Evolutionary conservation across 1,140 invertebrate genomes (phyloP).

Genomic region (Mya arenaria): DNA sequence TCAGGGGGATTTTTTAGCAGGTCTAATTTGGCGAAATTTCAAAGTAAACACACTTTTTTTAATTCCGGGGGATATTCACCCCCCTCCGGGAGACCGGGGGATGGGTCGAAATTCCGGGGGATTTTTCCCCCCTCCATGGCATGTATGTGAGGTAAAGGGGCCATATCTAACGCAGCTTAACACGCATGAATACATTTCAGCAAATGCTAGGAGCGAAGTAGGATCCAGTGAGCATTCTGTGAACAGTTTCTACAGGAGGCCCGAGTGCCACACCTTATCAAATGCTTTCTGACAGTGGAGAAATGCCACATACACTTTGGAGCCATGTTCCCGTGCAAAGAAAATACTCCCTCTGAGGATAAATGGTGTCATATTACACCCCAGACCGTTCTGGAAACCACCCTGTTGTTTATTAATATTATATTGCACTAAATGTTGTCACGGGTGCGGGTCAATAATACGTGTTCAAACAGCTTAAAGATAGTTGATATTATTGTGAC

Average conservation of each 20-base stretch:
- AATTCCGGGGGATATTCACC: too few relatives aligned
- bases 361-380: not conserved
- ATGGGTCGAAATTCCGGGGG: too few relatives aligned
- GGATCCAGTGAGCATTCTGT: not conserved
- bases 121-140: too few relatives aligned
- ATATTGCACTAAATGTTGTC: not conserved
- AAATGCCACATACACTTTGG: constrained; percentile 1
- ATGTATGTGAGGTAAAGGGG: too few relatives aligned
- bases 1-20: too few relatives aligned
- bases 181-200: not conserved
- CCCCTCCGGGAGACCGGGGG: too few relatives aligned
- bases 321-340: not conserved
- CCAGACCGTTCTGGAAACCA: not conserved
- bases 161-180: not conserved
- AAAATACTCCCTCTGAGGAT: not conserved
- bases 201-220: not conserved
- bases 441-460: not conserved
- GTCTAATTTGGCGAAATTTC: too few relatives aligned
- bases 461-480: not conserved
- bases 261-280: constrained; percentile 12
- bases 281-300: not conserved
- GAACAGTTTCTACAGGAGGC: not conserved
- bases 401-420: constrained; percentile 5
- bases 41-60: too few relatives aligned
- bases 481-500: not conserved